phyloP scores from a whole-genome alignment of 1,140 invertebrate genomes.

The Papilio helenus region DNA sequence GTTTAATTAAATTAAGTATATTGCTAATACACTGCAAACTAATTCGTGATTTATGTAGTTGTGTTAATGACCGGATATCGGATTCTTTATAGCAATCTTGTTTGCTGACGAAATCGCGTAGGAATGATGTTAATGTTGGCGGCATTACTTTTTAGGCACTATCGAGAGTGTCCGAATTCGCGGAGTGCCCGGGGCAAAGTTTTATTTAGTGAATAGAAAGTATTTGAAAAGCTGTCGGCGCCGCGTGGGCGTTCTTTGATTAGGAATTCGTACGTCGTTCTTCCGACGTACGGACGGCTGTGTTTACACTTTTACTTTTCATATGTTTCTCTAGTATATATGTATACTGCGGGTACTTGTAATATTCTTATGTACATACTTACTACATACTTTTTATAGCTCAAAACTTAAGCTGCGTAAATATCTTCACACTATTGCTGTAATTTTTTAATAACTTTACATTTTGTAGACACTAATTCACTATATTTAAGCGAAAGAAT shows the following conservation, averaged over 20 bases:
- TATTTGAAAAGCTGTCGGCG: constrained; percentile 41
- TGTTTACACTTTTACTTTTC: constrained; percentile 61
- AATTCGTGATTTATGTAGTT: constrained; percentile 7
- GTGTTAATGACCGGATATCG: neutral
- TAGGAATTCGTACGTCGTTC: constrained; percentile 55
- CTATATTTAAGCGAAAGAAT: too few species aligned
- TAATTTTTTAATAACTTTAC: too few species aligned
- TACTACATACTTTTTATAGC: too few species aligned
- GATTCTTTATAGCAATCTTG: neutral
- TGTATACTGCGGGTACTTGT: too few species aligned
- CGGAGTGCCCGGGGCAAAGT: constrained; percentile 30
- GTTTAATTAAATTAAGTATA: too few species aligned
- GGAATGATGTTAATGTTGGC: constrained; percentile 25
- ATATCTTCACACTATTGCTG: too few species aligned
- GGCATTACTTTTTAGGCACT: constrained; percentile 10
- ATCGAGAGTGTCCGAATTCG: constrained; percentile 18
- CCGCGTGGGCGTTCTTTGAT: constrained; percentile 50
- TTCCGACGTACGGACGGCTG: constrained; percentile 41
- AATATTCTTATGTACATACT: too few species aligned
- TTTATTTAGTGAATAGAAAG: constrained; percentile 52
- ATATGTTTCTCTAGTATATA: constrained; percentile 14
- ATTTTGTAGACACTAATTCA: too few species aligned
- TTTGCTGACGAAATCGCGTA: constrained; percentile 32
- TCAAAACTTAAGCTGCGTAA: too few species aligned
- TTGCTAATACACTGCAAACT: neutral